Evolutionary conservation across 2,797 vertebrate species (phyloP).

Genomic region (Darevskia nairensis): DNA sequence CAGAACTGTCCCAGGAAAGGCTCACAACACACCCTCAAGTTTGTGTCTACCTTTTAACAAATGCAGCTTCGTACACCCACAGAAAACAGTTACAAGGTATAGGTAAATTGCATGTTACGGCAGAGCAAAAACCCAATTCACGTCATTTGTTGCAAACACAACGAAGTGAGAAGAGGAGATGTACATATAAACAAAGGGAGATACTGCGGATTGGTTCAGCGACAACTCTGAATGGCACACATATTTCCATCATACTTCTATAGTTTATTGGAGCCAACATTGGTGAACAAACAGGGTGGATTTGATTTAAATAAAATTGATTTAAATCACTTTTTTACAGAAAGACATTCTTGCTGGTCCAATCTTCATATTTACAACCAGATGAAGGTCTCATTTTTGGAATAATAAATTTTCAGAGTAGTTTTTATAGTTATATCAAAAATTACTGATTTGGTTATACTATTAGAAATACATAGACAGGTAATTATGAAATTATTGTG

Average conservation of each 20-base stretch:
- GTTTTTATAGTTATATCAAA: too few species aligned
- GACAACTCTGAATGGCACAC: background rate
- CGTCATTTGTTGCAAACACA: background rate
- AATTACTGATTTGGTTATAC: too few species aligned
- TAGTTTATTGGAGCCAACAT: background rate
- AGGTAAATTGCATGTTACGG: background rate
- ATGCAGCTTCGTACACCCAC: background rate
- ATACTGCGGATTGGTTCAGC: background rate
- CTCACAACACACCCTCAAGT: background rate
- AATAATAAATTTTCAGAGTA: too few species aligned
- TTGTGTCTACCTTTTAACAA: background rate
- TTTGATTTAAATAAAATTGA: too few species aligned
- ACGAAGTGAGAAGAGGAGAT: background rate
- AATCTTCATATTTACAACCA: too few species aligned
- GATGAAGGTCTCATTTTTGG: too few species aligned
- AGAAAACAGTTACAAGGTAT: background rate
- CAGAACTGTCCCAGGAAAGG: background rate
- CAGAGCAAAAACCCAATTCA: background rate
- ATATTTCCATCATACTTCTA: background rate
- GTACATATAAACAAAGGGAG: background rate
- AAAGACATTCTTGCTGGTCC: too few species aligned
- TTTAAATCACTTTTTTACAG: too few species aligned
- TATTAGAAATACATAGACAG: too few species aligned
- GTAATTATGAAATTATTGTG: too few species aligned
- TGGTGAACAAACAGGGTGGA: too few species aligned